Evolutionary conservation across 1,140 invertebrate species (phyloP), one percentile per base, ranked within the genome.

Genomic region (Micrasema longulum): DNA sequence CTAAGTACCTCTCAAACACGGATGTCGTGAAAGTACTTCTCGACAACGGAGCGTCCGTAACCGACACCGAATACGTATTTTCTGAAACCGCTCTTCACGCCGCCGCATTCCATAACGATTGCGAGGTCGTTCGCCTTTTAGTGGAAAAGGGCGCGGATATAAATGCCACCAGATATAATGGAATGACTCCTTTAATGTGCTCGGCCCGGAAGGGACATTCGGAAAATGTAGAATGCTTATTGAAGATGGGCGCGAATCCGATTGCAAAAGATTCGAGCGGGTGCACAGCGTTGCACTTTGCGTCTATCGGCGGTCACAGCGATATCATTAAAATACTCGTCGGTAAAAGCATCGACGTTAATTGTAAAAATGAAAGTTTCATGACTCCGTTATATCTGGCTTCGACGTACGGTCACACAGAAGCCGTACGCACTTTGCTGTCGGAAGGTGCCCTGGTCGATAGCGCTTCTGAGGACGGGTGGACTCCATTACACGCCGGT

Each of bases 11-110:
- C 26, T 11, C 20, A 4, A 7, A 31, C 14, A 20, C 7, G 12
- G 55, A 60, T 20, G 22, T 60, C 22, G 16, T 60, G 10, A 60
- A 60, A 11, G 9, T 41, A 16, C 55, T 60, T 6, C 22, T 60
- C 12, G 16, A 60, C 14, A 10, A 38, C 36, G 55, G 55, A 18
- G 55, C 55, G 4, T 41, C 16, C 18, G 18, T 60, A 10, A 20
- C 36, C 12, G 22, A 23, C 12, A 18, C 4, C 5, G 52, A 60
- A 18, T 2, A 43, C 7, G 9, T 38, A 41, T 41, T 16, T 38
- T 38, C 16, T n/a, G 35, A 41, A n/a, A 60, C 55, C 3, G 12
- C 35, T 11, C 36, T 60, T 14, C 36, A 60, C 20, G 36, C 16
- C 10, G 55, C 55, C 22, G 35, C 55, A 0, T 11, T 10, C 2